These are phyloP conservation scores for Mnemiopsis leidyi DNA, from an alignment of 37 sponge, comb jelly and placozoan genomes.

Conservation along the genomic window DNA sequence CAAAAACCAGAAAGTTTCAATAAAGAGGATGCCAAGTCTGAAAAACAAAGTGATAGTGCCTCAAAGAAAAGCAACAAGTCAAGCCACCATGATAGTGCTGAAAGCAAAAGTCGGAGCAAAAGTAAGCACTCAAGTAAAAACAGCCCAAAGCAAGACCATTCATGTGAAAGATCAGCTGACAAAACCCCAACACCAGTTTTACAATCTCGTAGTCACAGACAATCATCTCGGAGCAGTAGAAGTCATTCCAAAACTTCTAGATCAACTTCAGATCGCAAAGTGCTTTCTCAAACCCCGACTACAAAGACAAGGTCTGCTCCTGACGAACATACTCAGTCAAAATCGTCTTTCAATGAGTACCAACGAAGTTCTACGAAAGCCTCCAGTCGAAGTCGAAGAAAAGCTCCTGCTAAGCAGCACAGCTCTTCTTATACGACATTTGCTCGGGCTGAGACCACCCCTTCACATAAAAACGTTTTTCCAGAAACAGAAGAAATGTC, in stretches of 20 bases:
- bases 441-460: conserved; percentile 61
- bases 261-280: background rate
- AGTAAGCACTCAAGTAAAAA: background rate
- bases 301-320: background rate
- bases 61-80: background rate
- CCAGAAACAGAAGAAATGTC: background rate
- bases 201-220: background rate
- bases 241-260: background rate
- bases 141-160: background rate
- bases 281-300: background rate
- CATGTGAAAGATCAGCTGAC: background rate
- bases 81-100: background rate
- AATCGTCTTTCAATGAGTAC: background rate
- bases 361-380: background rate
- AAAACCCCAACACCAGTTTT: conserved; percentile 17
- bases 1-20: background rate
- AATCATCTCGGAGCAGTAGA: background rate
- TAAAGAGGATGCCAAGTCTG: background rate
- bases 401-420: background rate
- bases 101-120: background rate
- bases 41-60: conserved; percentile 15
- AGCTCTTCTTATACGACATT: background rate
- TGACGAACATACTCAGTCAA: background rate
- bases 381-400: background rate
- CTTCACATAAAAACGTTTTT: background rate